Percentiles rank a stretch among this genome's conserved stretches.
These are phyloP conservation scores for Phenganax stokvisi DNA, from an alignment of 92 coral and sea anemone species.

Conservation along the genomic window DNA sequence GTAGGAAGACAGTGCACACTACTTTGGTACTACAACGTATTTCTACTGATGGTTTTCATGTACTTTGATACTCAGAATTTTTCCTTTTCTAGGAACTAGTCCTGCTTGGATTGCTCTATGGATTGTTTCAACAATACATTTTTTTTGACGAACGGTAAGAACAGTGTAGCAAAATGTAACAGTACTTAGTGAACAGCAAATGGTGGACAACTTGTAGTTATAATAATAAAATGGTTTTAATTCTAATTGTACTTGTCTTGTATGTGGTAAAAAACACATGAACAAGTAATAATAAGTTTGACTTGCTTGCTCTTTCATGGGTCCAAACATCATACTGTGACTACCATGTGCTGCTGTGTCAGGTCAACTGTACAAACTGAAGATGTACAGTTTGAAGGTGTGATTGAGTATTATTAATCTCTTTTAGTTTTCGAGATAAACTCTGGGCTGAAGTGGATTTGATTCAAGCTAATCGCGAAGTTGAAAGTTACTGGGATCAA, in stretches of 20 bases:
- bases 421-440: conserved; percentile 82
- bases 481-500: conserved; percentile 97
- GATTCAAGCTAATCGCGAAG: conserved; percentile 81
- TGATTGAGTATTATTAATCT: neutral
- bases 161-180: neutral
- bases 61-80: neutral
- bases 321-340: no score
- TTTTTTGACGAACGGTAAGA: conserved; percentile 89
- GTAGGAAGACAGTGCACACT: no score
- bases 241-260: no score
- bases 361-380: neutral
- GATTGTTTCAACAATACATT: conserved; percentile 91
- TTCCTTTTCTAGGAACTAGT: conserved; percentile 67
- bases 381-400: neutral
- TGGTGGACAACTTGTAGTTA: no score
- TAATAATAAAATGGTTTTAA: no score
- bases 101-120: conserved; percentile 85
- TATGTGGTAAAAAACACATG: no score
- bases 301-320: no score
- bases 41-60: no score
- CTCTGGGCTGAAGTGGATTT: conserved; percentile 97
- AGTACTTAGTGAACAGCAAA: no score
- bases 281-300: no score
- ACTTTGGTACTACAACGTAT: no score
- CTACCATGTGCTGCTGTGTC: no score